Evolutionary conservation across 2,888 invertebrate genomes (phyloP), one percentile per base, ranked within the genome.

Genomic region (Hedychridium roseum): DNA sequence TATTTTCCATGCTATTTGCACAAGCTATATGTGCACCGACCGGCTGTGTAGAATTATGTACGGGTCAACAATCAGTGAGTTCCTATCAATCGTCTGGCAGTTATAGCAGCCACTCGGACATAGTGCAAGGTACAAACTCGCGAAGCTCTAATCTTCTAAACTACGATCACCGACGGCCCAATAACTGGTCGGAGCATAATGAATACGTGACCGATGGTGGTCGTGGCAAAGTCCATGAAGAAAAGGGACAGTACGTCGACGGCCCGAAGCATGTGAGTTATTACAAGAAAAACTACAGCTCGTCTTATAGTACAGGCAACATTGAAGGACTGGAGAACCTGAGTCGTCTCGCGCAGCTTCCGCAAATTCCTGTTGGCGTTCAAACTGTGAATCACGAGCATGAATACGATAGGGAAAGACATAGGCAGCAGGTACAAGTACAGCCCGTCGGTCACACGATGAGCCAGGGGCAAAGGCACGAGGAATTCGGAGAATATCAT

Each of bases 111-210:
- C 45, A 49, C 11, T 32, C 28, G 3, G 40, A 9, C 30, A 49
- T 56, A 23, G 35, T 37, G 11, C 48, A 60, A 43, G 37, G 5
- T 14, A 11, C 40, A 18, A 18, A 38, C 20, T 6, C 18, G 37
- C 6, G 11, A 20, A 32, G 31, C 18, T 15, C 39, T 12, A 47
- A 32, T 28, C 38, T 56, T 7, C 43, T 59, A 15, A 46, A 60
- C 6, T 44, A 57, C 6, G 57, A 64, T 14, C 56, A 58, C 18
- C 30, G 56, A 0, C 64, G 56, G 27, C 71, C 72, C n/a, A 74
- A 71, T 11, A 74, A 59, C 15, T 74, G 74, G 74, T 56, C 61
- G 0, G 73, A 73, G 23, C 64, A 60, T 17, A 72, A 74, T 40
- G 59, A 68, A 6, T 73, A 66, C 37, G 51, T 52, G n/a, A 62